Percentiles rank a stretch among this genome's conserved stretches.
Conservation (phyloP, 2,888 invertebrate species). For the Anarsia innoxiella region DNA sequence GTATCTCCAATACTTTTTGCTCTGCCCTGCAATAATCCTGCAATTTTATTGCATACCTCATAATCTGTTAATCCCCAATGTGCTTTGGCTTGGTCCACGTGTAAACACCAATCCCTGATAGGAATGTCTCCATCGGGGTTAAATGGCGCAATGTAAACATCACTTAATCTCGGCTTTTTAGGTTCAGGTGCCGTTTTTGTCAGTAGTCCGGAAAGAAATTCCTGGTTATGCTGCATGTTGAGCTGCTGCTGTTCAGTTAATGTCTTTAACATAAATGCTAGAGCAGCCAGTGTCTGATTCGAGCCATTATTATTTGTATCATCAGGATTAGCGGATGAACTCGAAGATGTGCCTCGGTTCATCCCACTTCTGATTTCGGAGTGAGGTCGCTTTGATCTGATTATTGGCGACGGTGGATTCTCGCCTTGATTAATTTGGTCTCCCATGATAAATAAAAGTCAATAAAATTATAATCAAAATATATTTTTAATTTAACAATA, state of each 20-base stretch:
- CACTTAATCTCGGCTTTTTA: not conserved
- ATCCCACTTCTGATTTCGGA: not conserved
- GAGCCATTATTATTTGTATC: not conserved
- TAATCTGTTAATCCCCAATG: not conserved
- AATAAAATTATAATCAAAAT: too few species aligned
- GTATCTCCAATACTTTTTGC: not conserved
- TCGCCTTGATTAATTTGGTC: too few species aligned
- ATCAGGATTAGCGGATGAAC: not conserved
- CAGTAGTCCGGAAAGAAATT: not conserved
- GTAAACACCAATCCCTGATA: not conserved
- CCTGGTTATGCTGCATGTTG: not conserved
- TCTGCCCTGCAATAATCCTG: not conserved
- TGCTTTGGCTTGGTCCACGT: not conserved
- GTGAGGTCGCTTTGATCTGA: too few species aligned
- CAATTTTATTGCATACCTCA: not conserved
- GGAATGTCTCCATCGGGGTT: not conserved
- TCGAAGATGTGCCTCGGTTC: not conserved
- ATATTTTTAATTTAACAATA: too few species aligned
- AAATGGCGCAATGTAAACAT: not conserved
- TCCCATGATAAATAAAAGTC: too few species aligned
- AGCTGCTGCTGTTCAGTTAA: not conserved
- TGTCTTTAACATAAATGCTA: not conserved
- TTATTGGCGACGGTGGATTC: too few species aligned
- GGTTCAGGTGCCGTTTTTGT: not conserved
- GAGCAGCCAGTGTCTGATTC: not conserved